Conservation (phyloP, 2,888 invertebrate genomes). For the Drosophila kanekoi region DNA sequence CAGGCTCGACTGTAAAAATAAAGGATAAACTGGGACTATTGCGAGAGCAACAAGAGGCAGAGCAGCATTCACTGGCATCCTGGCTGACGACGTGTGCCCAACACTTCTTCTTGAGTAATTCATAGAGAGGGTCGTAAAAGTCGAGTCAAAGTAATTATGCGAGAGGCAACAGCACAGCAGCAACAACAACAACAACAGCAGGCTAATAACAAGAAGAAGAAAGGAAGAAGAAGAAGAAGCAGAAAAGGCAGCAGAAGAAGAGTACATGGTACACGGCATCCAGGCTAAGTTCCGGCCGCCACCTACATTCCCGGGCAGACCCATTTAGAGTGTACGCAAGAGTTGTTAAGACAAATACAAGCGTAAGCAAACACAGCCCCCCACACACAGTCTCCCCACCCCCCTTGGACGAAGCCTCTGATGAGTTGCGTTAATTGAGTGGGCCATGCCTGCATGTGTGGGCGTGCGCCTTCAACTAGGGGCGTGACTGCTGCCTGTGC, state of each 20-base stretch:
- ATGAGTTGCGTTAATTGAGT: conserved; percentile 78
- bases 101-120: conserved; percentile 80
- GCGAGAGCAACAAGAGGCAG: conserved; percentile 12
- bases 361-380: conserved; percentile 37
- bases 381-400: background rate
- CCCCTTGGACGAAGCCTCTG: conserved; percentile 34
- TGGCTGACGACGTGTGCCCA: conserved; percentile 61
- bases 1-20: conserved; percentile 30
- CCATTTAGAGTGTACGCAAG: conserved; percentile 71
- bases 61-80: conserved; percentile 29
- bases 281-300: conserved; percentile 42
- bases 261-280: conserved; percentile 22
- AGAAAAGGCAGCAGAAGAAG: conserved; percentile 6
- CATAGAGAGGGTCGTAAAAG: conserved; percentile 78
- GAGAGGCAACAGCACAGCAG: conserved; percentile 43
- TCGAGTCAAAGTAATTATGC: conserved; percentile 80
- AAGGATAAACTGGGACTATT: conserved; percentile 53
- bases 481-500: conserved; percentile 37
- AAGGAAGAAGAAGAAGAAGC: conserved; percentile 8
- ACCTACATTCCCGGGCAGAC: conserved; percentile 29
- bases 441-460: conserved; percentile 55
- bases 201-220: conserved; percentile 24
- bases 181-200: conserved; percentile 17
- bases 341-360: conserved; percentile 76
- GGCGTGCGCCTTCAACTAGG: conserved; percentile 30